A percentile compares a stretch with the other conserved stretches of the same genome.
phyloP scores from a whole-genome alignment of 2,797 vertebrate species.

The Apogon hyalosoma region DNA sequence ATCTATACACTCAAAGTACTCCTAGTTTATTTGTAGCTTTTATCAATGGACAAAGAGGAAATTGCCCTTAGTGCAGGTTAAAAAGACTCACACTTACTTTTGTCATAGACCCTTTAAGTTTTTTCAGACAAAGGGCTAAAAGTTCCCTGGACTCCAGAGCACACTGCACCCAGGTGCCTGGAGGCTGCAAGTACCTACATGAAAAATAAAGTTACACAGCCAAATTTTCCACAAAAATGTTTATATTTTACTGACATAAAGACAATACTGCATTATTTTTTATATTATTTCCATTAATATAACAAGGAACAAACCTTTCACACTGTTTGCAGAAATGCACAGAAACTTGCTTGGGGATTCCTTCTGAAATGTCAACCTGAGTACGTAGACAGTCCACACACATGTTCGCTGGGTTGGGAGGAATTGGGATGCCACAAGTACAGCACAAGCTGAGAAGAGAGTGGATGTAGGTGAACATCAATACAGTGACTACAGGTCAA shows the following conservation, averaged over 20 bases:
- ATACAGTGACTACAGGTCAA: neutral
- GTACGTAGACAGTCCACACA: conserved; percentile 93
- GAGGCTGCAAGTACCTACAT: conserved; percentile 94
- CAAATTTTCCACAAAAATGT: neutral
- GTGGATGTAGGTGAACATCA: neutral
- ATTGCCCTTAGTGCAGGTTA: neutral
- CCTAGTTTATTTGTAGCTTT: neutral
- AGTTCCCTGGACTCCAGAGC: conserved; percentile 95
- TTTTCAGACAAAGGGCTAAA: conserved; percentile 94
- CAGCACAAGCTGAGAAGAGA: conserved; percentile 90
- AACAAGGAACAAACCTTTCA: conserved; percentile 86
- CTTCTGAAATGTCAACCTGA: conserved; percentile 96
- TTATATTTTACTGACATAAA: too few species aligned
- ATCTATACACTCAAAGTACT: neutral
- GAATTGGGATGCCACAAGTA: conserved; percentile 91
- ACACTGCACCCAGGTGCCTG: conserved; percentile 92
- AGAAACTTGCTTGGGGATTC: conserved; percentile 94
- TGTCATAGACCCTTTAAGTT: conserved; percentile 91
- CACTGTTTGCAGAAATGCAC: conserved; percentile 97
- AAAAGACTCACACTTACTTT: conserved; percentile 83
- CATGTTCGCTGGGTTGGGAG: conserved; percentile 97
- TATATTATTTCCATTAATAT: neutral
- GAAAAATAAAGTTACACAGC: neutral
- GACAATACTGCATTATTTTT: too few species aligned
- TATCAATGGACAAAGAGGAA: neutral